These are phyloP conservation scores for Drosophila neocordata DNA, from an alignment of 1,140 invertebrate species.

Conservation along the genomic window DNA sequence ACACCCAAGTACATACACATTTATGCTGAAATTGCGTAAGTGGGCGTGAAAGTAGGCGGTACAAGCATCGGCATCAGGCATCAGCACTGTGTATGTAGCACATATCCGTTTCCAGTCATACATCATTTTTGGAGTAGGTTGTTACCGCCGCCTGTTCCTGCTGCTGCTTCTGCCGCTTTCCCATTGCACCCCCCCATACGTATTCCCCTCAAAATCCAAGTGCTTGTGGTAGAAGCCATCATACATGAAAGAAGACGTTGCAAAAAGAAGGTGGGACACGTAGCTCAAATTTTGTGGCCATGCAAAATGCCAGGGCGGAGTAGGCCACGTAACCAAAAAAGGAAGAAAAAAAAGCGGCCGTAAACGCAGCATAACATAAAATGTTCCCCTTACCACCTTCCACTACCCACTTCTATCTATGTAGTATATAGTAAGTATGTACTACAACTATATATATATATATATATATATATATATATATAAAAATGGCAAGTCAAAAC, in stretches of 20 bases:
- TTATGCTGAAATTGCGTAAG: conserved; percentile 56
- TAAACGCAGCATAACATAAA: conserved; percentile 51
- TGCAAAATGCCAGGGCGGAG: not conserved
- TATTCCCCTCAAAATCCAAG: conserved; percentile 4
- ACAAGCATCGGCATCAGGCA: not conserved
- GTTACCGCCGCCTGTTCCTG: not conserved
- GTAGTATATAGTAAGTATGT: not conserved
- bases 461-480: not conserved
- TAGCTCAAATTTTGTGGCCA: conserved; percentile 24
- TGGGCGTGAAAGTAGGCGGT: conserved; percentile 55
- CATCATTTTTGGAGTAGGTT: conserved; percentile 28
- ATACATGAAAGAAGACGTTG: not conserved
- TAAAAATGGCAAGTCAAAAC: conserved; percentile 34
- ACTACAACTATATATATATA: no score
- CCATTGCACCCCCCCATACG: not conserved
- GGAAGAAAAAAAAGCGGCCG: conserved; percentile 26
- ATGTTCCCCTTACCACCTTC: not conserved
- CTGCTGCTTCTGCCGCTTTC: not conserved
- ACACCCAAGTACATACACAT: not conserved
- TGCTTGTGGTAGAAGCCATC: not conserved
- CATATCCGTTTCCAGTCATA: conserved; percentile 63
- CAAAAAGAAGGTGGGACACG: not conserved
- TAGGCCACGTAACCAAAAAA: conserved; percentile 16
- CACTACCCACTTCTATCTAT: not conserved
- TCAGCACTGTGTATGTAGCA: conserved; percentile 42